phyloP scores from a whole-genome alignment of 1,140 invertebrate genomes.

The Trinorchestia longiramus region DNA sequence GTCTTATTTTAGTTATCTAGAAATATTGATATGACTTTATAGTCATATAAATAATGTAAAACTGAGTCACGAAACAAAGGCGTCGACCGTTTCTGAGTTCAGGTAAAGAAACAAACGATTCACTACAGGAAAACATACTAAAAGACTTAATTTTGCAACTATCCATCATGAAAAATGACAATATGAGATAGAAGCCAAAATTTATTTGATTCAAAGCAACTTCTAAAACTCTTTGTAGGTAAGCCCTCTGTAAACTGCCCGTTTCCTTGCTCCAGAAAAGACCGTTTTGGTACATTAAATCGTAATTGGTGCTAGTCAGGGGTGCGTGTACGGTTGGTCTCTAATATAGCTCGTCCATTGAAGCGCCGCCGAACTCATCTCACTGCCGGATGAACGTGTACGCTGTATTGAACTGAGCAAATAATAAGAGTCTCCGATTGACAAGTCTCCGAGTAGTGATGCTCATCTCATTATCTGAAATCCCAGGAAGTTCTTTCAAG shows the following conservation, averaged over 20 bases:
- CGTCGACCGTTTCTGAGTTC: no score
- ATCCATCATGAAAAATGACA: neutral
- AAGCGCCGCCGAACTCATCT: neutral
- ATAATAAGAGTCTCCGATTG: neutral
- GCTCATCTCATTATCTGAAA: neutral
- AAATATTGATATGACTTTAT: no score
- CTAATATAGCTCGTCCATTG: neutral
- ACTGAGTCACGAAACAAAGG: no score
- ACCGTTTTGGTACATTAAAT: neutral
- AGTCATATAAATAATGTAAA: no score
- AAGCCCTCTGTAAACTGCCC: neutral
- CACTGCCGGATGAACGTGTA: neutral
- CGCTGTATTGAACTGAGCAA: neutral
- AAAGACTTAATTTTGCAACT: neutral
- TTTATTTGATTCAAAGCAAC: neutral
- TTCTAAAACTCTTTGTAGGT: neutral
- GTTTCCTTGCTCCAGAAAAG: neutral
- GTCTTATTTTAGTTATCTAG: no score
- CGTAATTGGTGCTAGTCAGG: neutral
- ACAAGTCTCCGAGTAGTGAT: neutral
- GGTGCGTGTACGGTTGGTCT: neutral
- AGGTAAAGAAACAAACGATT: neutral
- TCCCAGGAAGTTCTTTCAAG: neutral
- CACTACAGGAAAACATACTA: neutral
- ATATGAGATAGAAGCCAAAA: neutral